phyloP scores from a whole-genome alignment of 2,797 vertebrate species.

The Lacerta viridis region DNA sequence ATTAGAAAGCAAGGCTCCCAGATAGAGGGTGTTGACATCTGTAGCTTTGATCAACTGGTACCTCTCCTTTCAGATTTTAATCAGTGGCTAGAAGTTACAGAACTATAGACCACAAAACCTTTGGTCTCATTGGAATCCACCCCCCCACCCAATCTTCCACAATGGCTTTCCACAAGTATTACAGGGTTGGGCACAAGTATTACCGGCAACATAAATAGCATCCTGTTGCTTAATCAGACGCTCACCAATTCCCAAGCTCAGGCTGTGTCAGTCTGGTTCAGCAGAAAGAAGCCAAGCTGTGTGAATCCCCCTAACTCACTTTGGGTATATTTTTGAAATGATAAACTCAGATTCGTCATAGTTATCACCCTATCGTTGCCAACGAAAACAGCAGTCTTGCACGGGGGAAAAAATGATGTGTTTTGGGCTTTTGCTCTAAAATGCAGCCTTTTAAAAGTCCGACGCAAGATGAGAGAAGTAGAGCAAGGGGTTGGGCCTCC shows the following conservation, averaged over 20 bases:
- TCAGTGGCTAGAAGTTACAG: background rate
- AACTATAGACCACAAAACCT: background rate
- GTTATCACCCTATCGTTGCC: constrained; percentile 5
- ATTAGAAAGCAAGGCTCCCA: background rate
- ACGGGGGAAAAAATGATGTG: fast-evolving
- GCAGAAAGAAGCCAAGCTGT: constrained; percentile 38
- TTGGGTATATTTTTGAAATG: background rate
- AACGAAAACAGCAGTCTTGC: constrained; percentile 40
- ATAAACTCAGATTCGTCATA: constrained; percentile 10
- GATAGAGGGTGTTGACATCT: background rate
- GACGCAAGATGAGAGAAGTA: constrained; percentile 34
- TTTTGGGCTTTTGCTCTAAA: background rate
- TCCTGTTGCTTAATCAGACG: constrained; percentile 36
- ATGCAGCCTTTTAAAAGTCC: constrained; percentile 27
- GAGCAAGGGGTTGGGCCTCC: background rate
- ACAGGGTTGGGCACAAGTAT: background rate
- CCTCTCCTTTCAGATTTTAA: background rate
- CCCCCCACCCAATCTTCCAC: background rate
- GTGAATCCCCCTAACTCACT: constrained; percentile 26
- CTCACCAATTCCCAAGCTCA: constrained; percentile 20
- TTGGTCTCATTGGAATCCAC: background rate
- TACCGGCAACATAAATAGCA: background rate
- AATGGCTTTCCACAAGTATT: background rate
- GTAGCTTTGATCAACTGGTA: background rate
- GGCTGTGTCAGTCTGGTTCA: constrained; percentile 48